Evolutionary conservation across 2,113 vertebrate genomes (phyloP), one percentile per base, ranked within the genome.

Genomic region (Chascanopsetta lugubris): DNA sequence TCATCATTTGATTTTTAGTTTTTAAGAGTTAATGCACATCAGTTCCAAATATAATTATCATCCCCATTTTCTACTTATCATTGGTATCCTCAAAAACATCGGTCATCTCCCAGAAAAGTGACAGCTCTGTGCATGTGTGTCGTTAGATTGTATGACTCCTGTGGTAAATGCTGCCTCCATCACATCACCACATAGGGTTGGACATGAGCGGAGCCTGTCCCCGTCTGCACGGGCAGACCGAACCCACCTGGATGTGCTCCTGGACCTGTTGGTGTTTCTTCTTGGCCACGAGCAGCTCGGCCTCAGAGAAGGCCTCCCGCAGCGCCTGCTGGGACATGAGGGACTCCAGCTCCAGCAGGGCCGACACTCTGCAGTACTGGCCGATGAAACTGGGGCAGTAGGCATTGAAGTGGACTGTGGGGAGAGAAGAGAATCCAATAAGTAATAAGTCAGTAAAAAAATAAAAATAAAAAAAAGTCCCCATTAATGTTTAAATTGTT

Each of bases 271-370:
- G 95, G 69, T 96, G 95, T 83, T 93, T 94, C 91, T 95, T 94
- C 72, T 95, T 96, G 0, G 95, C 94, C 0, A 89, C 78, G 1
- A 93, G 83, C 3, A 96, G 91, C 83, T 97, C 95, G 0, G 90
- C 61, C 2, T 97, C 94, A 0, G 95, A 97, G 82, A 97, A 96
- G 8, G 95, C 95, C 72, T 97, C 95, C 22, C 95, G 85, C 60
- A 97, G 88, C 45, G 92, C 93, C 89, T 97, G 95, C 90, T 96
- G 95, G n/a, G 95, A 95, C 69, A 96, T 93, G 6, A 97, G 93
- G 0, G 93, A 94, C 90, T 97, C 95, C 82, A 97, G 89, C 78
- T 95, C 95, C 89, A 97, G 82, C 68, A 94, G 70, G 0, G 95
- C 94, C 0, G 95, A 97, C 27, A 93, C 92, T 34, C 93, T 92